Evolutionary conservation across 2,888 invertebrate species (phyloP), one percentile per base, ranked within the genome.

Genomic region (Bellardia pandia): DNA sequence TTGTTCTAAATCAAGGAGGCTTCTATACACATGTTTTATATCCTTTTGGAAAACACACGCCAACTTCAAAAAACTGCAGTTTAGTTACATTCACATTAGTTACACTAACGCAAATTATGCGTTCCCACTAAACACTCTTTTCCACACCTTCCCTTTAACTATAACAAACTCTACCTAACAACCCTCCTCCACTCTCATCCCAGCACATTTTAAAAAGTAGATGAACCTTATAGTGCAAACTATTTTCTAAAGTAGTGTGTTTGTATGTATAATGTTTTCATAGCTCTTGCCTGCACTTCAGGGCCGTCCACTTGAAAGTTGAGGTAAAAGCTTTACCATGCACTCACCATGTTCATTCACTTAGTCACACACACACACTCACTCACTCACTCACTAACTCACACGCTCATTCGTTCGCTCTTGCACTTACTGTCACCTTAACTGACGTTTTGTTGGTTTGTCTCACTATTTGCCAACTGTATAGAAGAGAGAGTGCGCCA

Each of bases 301-400:
- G 87, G 87, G 87, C 87, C 87, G 87, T 87, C 89, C 85, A 89
- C 89, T 89, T 88, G 88, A 89, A 89, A 89, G 89, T 89, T 89
- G 89, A 89, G 89, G 89, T 88, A 89, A 89, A 89, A 89, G 89
- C 89, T 89, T 86, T 82, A 16, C 76, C 83, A 79, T 79, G 64
- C 76, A 82, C 75, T 74, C 60, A 72, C 48, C 62, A 16, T 74
- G n/a, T 74, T 78, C 53, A 81, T 66, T 48, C 42, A 64, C 75
- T 58, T 40, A 66, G 66, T 56, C 81, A 60, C 40, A 30, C 14
- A 40, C 48, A 53, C 5, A 23, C 14, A 75, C 62, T 64, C 16
- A 33, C 45, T 48, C 8, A 48, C 30, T 30, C 37, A 9, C 58
- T 60, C 1, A 30, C n/a, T 2, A 58, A 13, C 37, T 37, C 14